Base-by-base conservation (phyloP, 64 coral and sea anemone species). In the Montipora foliosa region DNA sequence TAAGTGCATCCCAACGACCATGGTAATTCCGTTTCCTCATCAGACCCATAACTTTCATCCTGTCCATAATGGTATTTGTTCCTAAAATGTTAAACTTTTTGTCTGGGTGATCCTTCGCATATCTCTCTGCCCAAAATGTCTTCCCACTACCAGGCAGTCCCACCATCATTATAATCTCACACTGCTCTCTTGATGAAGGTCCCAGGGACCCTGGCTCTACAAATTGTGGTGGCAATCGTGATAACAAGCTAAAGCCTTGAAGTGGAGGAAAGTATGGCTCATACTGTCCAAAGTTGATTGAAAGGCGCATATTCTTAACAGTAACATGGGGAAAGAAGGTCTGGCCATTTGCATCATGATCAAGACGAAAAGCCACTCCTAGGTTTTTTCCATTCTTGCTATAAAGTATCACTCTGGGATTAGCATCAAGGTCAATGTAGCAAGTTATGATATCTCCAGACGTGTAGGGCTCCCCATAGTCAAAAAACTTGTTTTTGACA, bases 121-220 rank as follows among this genome's bases (percentile, higher is more conserved):
- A 98, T 37, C 95, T 95, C 22, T 90, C 52, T 14, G 96, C 96
- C 93, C 96, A 98, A 12, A 72, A 77, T 1, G 96, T 98, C 57
- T 98, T 98, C 0, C 96, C 96, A 81, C 68, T 46, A 13, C 90
- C 96, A 37, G 96, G 93, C 47, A 98, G 1, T 5, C 96, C 96
- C 10, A 98, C 96, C 96, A 98, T 98, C 96, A 98, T 98, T 22
- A 98, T 90, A 11, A 98, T 55, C 9, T 98, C 88, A 93, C 93
- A 95, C 15, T 95, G 93, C 2, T 82, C 16, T 10, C 90, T 81
- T 14, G 87, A 88, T 53, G 19, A 57, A 17, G 96, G 96, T 13
- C 90, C 90, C 14, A 20, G 15, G 17, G 94, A 87, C 11, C 86
- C 96, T 50, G 55, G 61, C 9, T 90, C 58, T 25, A 95, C 76